Conservation (phyloP, 2,113 vertebrate genomes). For the Odobenus rosmarus region DNA sequence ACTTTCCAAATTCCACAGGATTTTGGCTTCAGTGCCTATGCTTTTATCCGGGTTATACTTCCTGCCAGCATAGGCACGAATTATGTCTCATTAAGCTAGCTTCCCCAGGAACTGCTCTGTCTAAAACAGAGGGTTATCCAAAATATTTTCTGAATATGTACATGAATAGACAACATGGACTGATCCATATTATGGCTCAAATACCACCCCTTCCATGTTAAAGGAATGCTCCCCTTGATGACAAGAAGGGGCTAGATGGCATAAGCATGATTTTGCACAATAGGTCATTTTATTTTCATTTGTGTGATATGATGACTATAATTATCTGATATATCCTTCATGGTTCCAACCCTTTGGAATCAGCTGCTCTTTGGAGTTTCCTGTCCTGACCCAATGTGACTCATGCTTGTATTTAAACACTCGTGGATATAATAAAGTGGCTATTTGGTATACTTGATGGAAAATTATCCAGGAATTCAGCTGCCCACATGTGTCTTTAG, state of each 20-base stretch:
- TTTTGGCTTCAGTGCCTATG: not conserved
- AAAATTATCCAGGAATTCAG: not conserved
- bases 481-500: not conserved
- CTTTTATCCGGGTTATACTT: not conserved
- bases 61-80: not conserved
- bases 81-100: not conserved
- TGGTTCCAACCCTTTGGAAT: not conserved
- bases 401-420: not conserved
- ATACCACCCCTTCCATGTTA: not conserved
- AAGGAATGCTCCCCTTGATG: not conserved
- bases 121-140: not conserved
- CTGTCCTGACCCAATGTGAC: not conserved
- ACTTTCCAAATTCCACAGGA: not conserved
- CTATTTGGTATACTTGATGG: rapidly evolving
- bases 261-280: not conserved
- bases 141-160: conserved; percentile 10
- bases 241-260: rapidly evolving
- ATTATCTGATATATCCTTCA: not conserved
- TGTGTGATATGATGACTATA: not conserved
- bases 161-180: not conserved
- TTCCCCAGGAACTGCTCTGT: not conserved
- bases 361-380: not conserved
- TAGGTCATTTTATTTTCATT: not conserved
- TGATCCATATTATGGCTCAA: not conserved
- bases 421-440: not conserved